Evolutionary conservation across 2,113 vertebrate species (phyloP).

Genomic region (Aramus guarauna): DNA sequence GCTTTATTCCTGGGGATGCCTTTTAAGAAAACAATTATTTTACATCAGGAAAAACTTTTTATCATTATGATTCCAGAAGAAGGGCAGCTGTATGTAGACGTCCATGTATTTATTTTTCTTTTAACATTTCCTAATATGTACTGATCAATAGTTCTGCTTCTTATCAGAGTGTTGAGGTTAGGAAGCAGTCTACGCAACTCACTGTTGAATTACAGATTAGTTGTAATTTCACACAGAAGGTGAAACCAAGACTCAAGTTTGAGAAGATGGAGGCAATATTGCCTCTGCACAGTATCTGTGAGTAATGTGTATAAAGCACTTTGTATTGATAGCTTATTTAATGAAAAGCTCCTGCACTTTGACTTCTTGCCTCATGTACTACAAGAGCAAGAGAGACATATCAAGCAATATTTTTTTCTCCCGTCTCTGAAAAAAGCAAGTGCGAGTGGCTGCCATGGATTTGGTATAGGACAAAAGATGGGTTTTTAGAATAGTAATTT

Average conservation of each 20-base stretch:
- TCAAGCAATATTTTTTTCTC: neutral
- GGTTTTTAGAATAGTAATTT: neutral
- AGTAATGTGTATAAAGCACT: neutral
- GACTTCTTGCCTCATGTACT: neutral
- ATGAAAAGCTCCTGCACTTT: constrained; percentile 11
- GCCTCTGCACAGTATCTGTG: neutral
- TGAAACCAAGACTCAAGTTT: neutral
- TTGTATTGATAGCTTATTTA: neutral
- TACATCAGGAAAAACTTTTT: neutral
- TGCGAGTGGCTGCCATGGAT: neutral
- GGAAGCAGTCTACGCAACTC: neutral
- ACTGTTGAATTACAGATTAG: neutral
- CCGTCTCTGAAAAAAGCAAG: neutral
- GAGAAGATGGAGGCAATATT: neutral
- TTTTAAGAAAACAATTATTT: neutral
- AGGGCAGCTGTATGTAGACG: neutral
- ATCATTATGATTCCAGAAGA: neutral
- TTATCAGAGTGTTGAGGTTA: neutral
- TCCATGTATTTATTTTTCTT: neutral
- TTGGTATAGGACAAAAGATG: neutral
- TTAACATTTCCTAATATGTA: neutral
- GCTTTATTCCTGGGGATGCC: neutral
- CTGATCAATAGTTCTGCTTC: neutral
- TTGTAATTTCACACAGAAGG: neutral
- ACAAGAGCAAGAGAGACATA: neutral